phyloP scores from a whole-genome alignment of 2,888 invertebrate species.

The Ectemnius lituratus region DNA sequence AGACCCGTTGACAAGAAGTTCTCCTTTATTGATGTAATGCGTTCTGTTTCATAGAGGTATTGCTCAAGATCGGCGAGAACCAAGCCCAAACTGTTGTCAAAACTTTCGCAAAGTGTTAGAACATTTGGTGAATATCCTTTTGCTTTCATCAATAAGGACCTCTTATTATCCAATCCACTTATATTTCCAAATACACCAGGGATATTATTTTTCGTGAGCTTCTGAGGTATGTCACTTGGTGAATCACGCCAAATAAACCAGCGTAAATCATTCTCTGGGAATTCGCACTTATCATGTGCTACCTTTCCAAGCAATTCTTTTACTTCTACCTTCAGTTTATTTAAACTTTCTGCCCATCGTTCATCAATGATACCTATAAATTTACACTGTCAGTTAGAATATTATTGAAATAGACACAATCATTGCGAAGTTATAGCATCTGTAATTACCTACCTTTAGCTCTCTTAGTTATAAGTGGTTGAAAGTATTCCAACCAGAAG shows the following conservation, averaged over 20 bases:
- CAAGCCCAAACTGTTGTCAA: conserved; percentile 82
- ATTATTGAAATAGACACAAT: no score
- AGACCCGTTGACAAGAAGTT: conserved; percentile 65
- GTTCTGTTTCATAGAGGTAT: conserved; percentile 82
- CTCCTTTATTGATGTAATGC: conserved; percentile 58
- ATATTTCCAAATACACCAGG: not conserved
- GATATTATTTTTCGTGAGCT: conserved; percentile 70
- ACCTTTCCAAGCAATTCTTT: conserved; percentile 68
- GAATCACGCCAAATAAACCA: conserved; percentile 88
- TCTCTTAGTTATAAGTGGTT: conserved; percentile 85
- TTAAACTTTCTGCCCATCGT: conserved; percentile 66
- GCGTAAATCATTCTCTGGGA: conserved; percentile 83
- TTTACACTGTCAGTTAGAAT: no score
- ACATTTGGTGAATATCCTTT: conserved; percentile 88
- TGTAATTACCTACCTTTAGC: conserved; percentile 78
- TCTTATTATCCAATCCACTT: conserved; percentile 68
- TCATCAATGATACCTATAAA: conserved; percentile 65
- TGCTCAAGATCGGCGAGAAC: conserved; percentile 85
- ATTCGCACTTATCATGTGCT: conserved; percentile 71
- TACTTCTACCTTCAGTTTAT: conserved; percentile 64
- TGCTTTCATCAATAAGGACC: conserved; percentile 85
- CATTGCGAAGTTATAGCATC: no score
- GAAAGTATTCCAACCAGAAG: conserved; percentile 87
- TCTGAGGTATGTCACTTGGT: conserved; percentile 79
- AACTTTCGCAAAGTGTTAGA: conserved; percentile 83